Base-by-base conservation (phyloP, 2,113 vertebrate genomes). In the Daphoenositta chrysoptera region DNA sequence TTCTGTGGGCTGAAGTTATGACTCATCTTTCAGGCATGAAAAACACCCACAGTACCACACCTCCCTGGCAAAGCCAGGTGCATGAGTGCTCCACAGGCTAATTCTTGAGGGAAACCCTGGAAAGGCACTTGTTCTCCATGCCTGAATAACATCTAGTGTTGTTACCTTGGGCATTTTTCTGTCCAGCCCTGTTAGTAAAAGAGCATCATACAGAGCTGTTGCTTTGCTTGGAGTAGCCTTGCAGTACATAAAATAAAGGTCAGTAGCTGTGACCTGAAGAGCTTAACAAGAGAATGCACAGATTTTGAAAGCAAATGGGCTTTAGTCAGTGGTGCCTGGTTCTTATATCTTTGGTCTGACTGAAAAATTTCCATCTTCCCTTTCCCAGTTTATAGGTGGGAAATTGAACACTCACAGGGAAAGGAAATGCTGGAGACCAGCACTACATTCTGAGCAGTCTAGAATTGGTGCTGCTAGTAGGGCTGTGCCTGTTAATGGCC, bases 61-160 rank as follows among this genome's bases (percentile, higher is more conserved):
- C 83, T 96, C 83, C 72, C 58, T 93, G 82, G 90, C 84, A 91
- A 86, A 87, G 51, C 94, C 91, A 94, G 96, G 96, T 97, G 93
- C 85, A 14, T 56, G 76, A 93, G 72, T 23, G 11, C 45, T 93
- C 91, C 75, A 53, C 92, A 83, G 86, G 87, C 70, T 89, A 93
- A 57, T 93, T 95, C 87, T 93, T 93, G 75, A 93, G 77, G 61
- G 83, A 92, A 85, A 54, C 65, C 71, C 87, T 90, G 94, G 82
- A 85, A 96, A 92, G 78, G 66, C 77, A 90, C 89, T 91, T 5
- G 4, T 89, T 97, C 53, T 92, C 88, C 58, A 56, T 86, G 94
- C 89, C 95, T 97, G 85, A 89, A 78, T 95, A 87, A 91, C 69
- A 88, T 76, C 88, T 86, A 53, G 42, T 89, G 47, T 65, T 91